Evolutionary conservation across 2,888 invertebrate species (phyloP).

Genomic region (Hydriomena furcata): DNA sequence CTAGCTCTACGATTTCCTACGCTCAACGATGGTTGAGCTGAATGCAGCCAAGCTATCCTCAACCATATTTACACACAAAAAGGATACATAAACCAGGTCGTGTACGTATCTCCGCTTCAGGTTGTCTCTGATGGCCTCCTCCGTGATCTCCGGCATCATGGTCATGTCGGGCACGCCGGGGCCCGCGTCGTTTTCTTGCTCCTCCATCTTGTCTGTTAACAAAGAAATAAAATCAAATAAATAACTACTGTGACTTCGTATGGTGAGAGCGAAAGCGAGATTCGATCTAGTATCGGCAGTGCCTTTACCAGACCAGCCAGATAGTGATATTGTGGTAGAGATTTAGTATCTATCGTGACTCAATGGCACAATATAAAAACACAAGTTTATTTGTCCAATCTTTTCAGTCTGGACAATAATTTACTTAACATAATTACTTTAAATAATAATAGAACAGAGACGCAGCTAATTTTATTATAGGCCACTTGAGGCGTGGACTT

Average conservation of each 20-base stretch:
- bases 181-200: constrained; percentile 74
- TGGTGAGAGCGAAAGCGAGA: no score
- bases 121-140: constrained; percentile 94
- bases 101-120: constrained; percentile 91
- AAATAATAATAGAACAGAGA: constrained; percentile 5
- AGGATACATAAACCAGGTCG: constrained; percentile 97
- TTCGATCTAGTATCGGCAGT: no score
- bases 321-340: no score
- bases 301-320: no score
- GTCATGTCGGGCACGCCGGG: constrained; percentile 96
- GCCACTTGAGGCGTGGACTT: constrained; percentile 23
- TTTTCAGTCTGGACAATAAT: constrained; percentile 3
- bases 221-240: constrained; percentile 21
- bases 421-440: constrained; percentile 8
- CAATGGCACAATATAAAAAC: neutral
- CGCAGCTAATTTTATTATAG: constrained; percentile 30
- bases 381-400: neutral
- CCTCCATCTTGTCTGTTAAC: constrained; percentile 72
- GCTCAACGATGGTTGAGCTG: no score
- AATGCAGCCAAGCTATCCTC: neutral
- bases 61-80: constrained; percentile 58
- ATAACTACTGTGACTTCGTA: no score
- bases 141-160: constrained; percentile 94
- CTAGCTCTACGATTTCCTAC: no score
- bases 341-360: no score